Evolutionary conservation across 2,113 vertebrate species (phyloP), one percentile per base, ranked within the genome.

Genomic region (Ginglymostoma cirratum): DNA sequence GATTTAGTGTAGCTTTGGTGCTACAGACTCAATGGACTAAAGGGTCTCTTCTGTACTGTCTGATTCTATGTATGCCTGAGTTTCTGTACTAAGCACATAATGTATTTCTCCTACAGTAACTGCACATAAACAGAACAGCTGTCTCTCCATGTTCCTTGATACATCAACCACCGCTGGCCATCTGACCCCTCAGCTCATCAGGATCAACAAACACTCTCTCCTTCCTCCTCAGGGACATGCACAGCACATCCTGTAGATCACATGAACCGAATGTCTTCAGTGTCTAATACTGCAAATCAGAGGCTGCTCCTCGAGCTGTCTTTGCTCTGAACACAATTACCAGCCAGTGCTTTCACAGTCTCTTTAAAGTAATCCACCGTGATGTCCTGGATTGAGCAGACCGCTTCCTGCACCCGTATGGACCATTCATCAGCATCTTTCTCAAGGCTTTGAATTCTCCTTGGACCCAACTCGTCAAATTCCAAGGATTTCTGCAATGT

Each of bases 351-450:
- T 96, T 98, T 98, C 34, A 97, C 98, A 10, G 99, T 99, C 97
- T 99, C 98, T 96, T 97, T 98, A 97, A 99, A 99, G 97, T 99
- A 99, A 96, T 98, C 98, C 96, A 99, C 99, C 3, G 99, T 99
- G 97, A 99, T 98, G 96, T 99, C 98, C 96, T 99, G 98, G 96
- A 99, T 99, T 52, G 98, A 99, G 96, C 97, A 97, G 7, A 98
- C 97, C 0, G 99, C 99, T 7, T 98, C 98, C 76, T 98, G 98
- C 15, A 98, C 98, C 96, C 97, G 97, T 42, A 96, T 97, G 70
- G 97, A 98, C 99, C 99, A 99, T 87, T 99, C 98, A 65, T 98
- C 97, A 0, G 98, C 98, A 96, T 99, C 98, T 96, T 97, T 98
- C 97, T 98, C 97, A 97, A 99, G 97, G 96, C 98, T 97, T 67